A percentile compares a stretch with the other conserved stretches of the same genome.
phyloP scores from a whole-genome alignment of 1,140 invertebrate species.

The Luehdorfia chinensis region DNA sequence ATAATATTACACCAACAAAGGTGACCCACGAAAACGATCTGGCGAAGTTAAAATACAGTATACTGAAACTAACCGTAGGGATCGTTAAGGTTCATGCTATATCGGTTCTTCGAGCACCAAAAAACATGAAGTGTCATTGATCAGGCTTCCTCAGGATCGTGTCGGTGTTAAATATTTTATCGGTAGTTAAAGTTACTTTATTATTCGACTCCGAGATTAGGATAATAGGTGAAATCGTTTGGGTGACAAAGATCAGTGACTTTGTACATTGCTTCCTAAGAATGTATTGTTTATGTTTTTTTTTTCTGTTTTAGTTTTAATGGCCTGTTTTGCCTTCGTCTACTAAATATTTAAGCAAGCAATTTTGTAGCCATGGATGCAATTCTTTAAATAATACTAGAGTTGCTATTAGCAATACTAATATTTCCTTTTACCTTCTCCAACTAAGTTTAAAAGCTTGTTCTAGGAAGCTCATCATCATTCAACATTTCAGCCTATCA shows the following conservation, averaged over 20 bases:
- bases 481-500: no score
- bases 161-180: constrained; percentile 70
- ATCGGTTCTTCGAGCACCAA: constrained; percentile 38
- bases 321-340: no score
- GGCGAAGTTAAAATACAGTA: no score
- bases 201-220: constrained; percentile 61
- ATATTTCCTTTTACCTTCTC: no score
- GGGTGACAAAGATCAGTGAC: constrained; percentile 51
- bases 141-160: constrained; percentile 48
- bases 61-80: no score
- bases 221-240: constrained; percentile 65
- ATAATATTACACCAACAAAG: constrained; percentile 38
- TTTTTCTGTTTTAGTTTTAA: constrained; percentile 11
- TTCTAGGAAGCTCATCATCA: no score
- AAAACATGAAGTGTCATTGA: constrained; percentile 53
- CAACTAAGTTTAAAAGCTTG: no score
- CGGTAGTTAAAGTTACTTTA: constrained; percentile 65
- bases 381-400: no score
- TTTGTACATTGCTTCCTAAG: constrained; percentile 28
- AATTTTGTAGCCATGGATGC: no score
- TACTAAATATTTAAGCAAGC: no score
- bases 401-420: no score
- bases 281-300: constrained; percentile 16
- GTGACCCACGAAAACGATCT: constrained; percentile 28
- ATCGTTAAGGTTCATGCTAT: constrained; percentile 36